Evolutionary conservation across 1,140 invertebrate genomes (phyloP), one percentile per base, ranked within the genome.

Genomic region (Zaprionus taronus): DNA sequence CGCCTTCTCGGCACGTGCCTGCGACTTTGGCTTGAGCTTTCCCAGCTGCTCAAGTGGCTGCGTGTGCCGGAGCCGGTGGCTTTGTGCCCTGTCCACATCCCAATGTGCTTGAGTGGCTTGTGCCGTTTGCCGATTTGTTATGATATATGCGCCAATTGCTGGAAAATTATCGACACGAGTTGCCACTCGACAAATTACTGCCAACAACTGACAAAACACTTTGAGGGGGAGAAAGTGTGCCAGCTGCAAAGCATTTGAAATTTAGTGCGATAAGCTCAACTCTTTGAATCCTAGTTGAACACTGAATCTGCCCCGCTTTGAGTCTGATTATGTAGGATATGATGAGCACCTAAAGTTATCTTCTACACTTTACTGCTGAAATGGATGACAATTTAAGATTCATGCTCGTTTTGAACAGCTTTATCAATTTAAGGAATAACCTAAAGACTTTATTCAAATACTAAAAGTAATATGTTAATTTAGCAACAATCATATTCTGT

Each of bases 1-100:
- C 15, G 44, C 47, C 24, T 9, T 38, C 24, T 2, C 53, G 75
- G 51, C 81, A 60, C 68, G 53, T 71, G 73, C 56, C 44, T 36
- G 9, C 38, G 22, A 47, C 60, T 70, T 60, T 76, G 56, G 64
- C 68, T 58, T 63, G 44, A 60, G 67, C 71, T 77, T 47, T 47
- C 28, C 17, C 75, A 71, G 71, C 80, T 79, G 82, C 77, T 82
- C 77, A 84, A 85, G 85, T 90, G 80, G 82, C 65, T 28, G 51
- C 51, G 36, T 20, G 28, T 49, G 51, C 51, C 31, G 17, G 4
- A 53, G 22, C 15, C 14, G 53, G 15, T 56, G 53, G 17, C 49
- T 36, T 24, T 44, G 26, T 36, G 34, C 34, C 38, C 57, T 56
- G 11, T 12, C 44, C 47, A 38, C 49, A 20, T 12, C 41, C 58